Evolutionary conservation across 1,140 invertebrate species (phyloP).

Genomic region (Ectropis grisescens): DNA sequence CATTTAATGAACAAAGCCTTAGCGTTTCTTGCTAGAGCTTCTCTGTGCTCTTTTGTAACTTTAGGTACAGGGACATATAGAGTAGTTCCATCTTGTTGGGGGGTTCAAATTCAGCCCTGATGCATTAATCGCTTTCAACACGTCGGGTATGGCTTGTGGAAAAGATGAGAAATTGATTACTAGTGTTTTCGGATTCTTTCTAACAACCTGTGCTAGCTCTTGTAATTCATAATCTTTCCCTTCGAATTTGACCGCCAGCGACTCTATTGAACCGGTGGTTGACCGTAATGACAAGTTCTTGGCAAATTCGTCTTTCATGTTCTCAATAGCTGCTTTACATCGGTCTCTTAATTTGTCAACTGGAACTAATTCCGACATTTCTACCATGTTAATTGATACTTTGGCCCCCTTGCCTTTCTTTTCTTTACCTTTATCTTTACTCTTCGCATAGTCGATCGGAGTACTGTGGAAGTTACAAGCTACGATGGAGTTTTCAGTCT

Average conservation of each 20-base stretch:
- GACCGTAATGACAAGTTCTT: constrained; percentile 84
- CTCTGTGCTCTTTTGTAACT: constrained; percentile 92
- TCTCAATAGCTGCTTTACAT: constrained; percentile 75
- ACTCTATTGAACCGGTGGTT: constrained; percentile 82
- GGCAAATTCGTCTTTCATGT: constrained; percentile 83
- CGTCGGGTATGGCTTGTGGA: constrained; percentile 86
- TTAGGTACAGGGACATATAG: constrained; percentile 91
- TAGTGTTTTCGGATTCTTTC: constrained; percentile 89
- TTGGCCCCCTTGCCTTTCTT: constrained; percentile 74
- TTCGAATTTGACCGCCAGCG: constrained; percentile 80
- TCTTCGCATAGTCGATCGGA: constrained; percentile 54
- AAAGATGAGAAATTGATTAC: constrained; percentile 86
- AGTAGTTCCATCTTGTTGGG: constrained; percentile 93
- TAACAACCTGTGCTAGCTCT: constrained; percentile 89
- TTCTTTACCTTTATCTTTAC: constrained; percentile 75
- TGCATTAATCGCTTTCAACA: constrained; percentile 79
- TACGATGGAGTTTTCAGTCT: constrained; percentile 6
- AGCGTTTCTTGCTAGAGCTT: constrained; percentile 88
- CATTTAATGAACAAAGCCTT: constrained; percentile 86
- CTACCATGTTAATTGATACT: constrained; percentile 76
- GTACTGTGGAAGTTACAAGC: constrained; percentile 18
- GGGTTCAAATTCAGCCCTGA: constrained; percentile 94
- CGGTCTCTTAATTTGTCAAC: constrained; percentile 76
- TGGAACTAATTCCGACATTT: constrained; percentile 80
- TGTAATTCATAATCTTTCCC: constrained; percentile 87